Base-by-base conservation (phyloP, 2,797 vertebrate genomes). In the Pitangus sulphuratus region DNA sequence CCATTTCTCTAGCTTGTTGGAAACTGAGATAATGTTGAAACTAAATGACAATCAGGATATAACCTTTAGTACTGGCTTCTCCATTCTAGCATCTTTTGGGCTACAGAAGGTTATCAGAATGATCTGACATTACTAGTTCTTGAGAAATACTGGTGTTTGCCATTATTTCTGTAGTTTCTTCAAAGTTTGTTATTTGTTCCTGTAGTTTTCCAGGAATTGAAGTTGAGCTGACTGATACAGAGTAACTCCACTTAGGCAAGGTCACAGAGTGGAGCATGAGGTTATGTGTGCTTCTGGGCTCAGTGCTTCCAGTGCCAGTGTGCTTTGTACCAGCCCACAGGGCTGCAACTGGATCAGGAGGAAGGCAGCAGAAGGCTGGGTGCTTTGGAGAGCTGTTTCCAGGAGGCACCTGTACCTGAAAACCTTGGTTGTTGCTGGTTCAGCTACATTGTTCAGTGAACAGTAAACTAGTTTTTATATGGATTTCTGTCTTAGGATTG, bases 221-320 rank as follows among this genome's bases (percentile, higher is more conserved):
- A 53, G 65, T 53, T 81, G 61, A 62, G 9, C 33, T 68, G 33
- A 48, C 31, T 56, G 28, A 33, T 53, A 5, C 15, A 61, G 54
- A 68, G 30, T 57, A 76, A 61, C 13, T 83, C 24, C 2, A 9
- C 22, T 22, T 37, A 19, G 33, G 1, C 76, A 48, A 40, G 37
- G 17, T 77, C 4, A 4, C 5, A 2, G 11, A 11, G 12, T 10
- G 12, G 31, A 51, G 2, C 28, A 3, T 0, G 2, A 42, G 48
- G 7, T 33, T 75, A 33, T 40, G 4, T 11, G 31, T 3, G 4
- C 16, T 66, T 5, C 39, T 8, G 47, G 47, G 26, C 40, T 35
- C 0, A 0, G 39, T 74, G 19, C 47, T 77, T 53, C 69, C n/a
- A 20, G n/a, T 70, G 24, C 21, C 20, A 30, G 6, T 6, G n/a